A percentile compares a stretch with the other conserved stretches of the same genome.
phyloP scores from a whole-genome alignment of 2,888 invertebrate species.

The Eristalis tenax region DNA sequence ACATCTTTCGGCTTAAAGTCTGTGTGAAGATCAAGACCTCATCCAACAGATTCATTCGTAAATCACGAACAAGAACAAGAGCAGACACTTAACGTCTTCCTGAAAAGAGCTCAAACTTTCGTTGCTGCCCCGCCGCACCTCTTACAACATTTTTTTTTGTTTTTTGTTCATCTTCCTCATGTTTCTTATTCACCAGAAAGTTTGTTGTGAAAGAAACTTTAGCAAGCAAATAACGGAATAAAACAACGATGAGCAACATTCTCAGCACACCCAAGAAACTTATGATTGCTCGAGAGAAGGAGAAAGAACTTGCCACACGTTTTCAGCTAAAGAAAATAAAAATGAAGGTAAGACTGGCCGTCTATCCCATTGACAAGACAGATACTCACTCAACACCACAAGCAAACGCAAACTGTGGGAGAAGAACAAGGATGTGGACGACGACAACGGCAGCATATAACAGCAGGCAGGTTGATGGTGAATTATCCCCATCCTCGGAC shows the following conservation, averaged over 20 bases:
- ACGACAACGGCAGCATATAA: constrained; percentile 34
- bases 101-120: constrained; percentile 21
- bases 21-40: background rate
- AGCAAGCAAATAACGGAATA: constrained; percentile 14
- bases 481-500: constrained; percentile 61
- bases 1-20: background rate
- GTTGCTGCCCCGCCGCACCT: background rate
- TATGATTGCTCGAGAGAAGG: constrained; percentile 46
- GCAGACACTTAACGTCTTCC: constrained; percentile 59
- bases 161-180: background rate
- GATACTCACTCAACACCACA: constrained; percentile 45
- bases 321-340: constrained; percentile 39
- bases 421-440: background rate
- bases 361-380: constrained; percentile 66
- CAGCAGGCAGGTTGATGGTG: constrained; percentile 58
- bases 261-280: constrained; percentile 55
- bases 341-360: constrained; percentile 38
- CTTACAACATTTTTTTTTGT: background rate
- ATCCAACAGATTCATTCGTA: background rate
- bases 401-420: background rate
- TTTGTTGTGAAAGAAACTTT: constrained; percentile 62
- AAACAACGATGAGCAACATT: constrained; percentile 50
- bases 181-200: constrained; percentile 18
- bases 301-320: constrained; percentile 43
- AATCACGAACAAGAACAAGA: constrained; percentile 40